phyloP scores from a whole-genome alignment of 2,888 invertebrate genomes.

The Ferdinandea cuprea region DNA sequence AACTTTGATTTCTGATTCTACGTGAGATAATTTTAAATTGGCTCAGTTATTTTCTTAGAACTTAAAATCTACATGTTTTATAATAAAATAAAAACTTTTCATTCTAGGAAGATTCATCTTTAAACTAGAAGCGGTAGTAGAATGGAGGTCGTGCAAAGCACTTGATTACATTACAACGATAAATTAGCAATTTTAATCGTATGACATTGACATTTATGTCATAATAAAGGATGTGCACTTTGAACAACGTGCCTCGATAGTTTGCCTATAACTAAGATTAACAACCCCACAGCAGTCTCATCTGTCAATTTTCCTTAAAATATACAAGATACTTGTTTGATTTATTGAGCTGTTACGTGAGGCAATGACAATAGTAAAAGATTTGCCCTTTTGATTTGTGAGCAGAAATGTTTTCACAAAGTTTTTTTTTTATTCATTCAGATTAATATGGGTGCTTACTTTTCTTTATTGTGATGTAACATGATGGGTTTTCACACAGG shows the following conservation, averaged over 20 bases:
- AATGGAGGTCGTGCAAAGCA: slow-evolving; percentile 59
- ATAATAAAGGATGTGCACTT: slow-evolving; percentile 19
- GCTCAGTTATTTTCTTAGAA: slow-evolving; percentile 11
- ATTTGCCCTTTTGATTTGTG: neutral
- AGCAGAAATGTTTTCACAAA: neutral
- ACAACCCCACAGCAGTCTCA: slow-evolving; percentile 12
- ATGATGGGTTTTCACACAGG: too few species aligned
- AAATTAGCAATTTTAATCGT: slow-evolving; percentile 59
- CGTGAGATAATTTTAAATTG: slow-evolving; percentile 65
- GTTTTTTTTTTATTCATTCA: too few species aligned
- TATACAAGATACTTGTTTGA: slow-evolving; percentile 30
- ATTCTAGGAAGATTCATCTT: slow-evolving; percentile 14
- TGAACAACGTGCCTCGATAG: slow-evolving; percentile 34
- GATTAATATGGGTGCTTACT: too few species aligned
- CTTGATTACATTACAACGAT: slow-evolving; percentile 48
- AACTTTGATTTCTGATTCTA: slow-evolving; percentile 11
- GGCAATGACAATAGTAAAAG: neutral
- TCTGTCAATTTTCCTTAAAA: slow-evolving; percentile 31
- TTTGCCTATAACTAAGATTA: slow-evolving; percentile 4
- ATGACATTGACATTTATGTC: slow-evolving; percentile 66
- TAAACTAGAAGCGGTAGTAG: too few species aligned
- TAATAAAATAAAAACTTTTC: slow-evolving; percentile 23
- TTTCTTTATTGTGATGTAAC: too few species aligned
- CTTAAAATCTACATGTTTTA: slow-evolving; percentile 19
- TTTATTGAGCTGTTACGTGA: slow-evolving; percentile 29